Evolutionary conservation across 2,888 invertebrate species (phyloP), one percentile per base, ranked within the genome.

Genomic region (Antheraea yamamai): DNA sequence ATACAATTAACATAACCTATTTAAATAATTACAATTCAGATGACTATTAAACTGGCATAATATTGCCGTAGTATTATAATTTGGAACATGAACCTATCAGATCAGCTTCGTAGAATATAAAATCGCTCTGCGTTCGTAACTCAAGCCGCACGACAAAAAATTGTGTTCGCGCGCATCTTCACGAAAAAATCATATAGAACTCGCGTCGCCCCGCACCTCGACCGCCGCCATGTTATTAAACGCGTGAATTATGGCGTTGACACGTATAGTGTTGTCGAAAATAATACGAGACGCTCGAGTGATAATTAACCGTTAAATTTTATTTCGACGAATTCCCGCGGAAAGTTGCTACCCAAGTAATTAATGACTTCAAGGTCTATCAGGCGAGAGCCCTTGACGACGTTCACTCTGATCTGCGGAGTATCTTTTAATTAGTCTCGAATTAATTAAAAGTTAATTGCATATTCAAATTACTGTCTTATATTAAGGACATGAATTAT

Each of bases 271-370:
- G 88, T 87, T 84, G 85, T 83, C 84, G 84, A 84, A 85, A 86
- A 86, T 81, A 81, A 86, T 78, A 87, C 85, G 87, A 88, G 86
- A 81, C 84, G 85, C 89, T 87, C 88, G 89, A 90, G 91, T 89
- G 92, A 92, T 93, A 92, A 93, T 93, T 93, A 91, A 85, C 87
- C 89, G 90, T 86, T 91, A 93, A 92, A 92, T 91, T 90, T 89
- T 61, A 74, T 74, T 72, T 72, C 72, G 66, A 70, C 71, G 74
- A 72, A 76, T 47, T 39, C 35, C 70, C 14, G 39, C 39, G 58
- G 74, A 75, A 75, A 61, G 71, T 47, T 47, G 30, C 72, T 51
- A 61, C 71, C 39, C 58, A 61, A 72, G 26, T 75, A 72, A 75
- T 75, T 75, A 75, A 71, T 12, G 55, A 10, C 47, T 74, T 47